Evolutionary conservation across 2,888 invertebrate genomes (phyloP), one percentile per base, ranked within the genome.

Genomic region (Halocaridina rubra): DNA sequence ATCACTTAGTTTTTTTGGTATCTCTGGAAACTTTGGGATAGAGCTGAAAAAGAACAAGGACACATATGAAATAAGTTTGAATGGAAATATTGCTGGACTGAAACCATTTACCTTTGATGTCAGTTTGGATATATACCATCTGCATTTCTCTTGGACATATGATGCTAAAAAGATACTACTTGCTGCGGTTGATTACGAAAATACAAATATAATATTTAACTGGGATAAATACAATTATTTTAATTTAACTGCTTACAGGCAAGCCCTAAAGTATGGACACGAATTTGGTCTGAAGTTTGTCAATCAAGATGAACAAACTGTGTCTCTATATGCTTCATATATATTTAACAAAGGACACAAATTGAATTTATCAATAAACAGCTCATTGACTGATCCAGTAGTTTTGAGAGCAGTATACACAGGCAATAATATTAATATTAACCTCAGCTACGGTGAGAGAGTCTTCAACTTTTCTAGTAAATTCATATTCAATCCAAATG

Each of bases 171-270:
- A 74, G 22, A 24, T 81, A 4, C 67, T 81, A 2, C 29, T 2
- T 24, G 69, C 75, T 1, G 67, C 29, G 27, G 24, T 53, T 3
- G 39, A n/a, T n/a, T 39, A 76, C 16, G 29, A 30, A 3, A 29
- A 81, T n/a, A 32, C 69, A 24, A 81, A 76, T n/a, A 24, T 81
- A 46, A 39, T 75, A 10, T 39, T 81, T 3, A 39, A 16, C 19
- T 67, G 46, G 76, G 53, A 53, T 53, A 53, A 53, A 53, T 53
- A 53, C 53, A 53, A 3, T 53, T 1, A 53, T 53, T 53, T 53
- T 53, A 53, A 53, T 19, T n/a, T 53, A 16, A 53, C 53, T 13
- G 53, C n/a, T 4, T 53, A 53, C 16, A 53, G 19, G 53, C 16
- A 53, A 53, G 10, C 16, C 53, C 19, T 53, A 19, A 53, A 53